Evolutionary conservation across 1,140 invertebrate genomes (phyloP), one percentile per base, ranked within the genome.

Genomic region (Papilio helenus): DNA sequence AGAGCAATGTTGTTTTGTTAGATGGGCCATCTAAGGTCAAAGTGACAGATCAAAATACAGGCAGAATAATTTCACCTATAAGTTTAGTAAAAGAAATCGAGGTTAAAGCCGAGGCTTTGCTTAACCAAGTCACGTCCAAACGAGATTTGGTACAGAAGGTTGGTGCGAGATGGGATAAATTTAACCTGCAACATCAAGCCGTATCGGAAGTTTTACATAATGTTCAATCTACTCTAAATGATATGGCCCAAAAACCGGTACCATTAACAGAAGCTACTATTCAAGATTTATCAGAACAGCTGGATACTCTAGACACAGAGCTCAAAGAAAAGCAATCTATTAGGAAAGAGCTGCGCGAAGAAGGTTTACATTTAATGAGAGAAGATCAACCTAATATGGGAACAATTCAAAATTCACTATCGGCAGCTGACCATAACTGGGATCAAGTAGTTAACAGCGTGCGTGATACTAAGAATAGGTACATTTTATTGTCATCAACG

Each of bases 351-450:
- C 82, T 95, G 14, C 86, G 95, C 85, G 95, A 96, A 84, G 96
- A 98, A 94, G 97, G 97, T 1, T 94, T 97, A 23, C 95, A 96
- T 74, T 90, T 98, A 51, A 97, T 98, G 95, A 96, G 97, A 84
- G 96, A 97, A 92, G 98, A 98, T 92, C 96, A 97, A 82, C 96
- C 96, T 39, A 97, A 97, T 83, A 96, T 97, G 89, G 96, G 96
- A 4, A 96, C 96, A 3, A 97, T 98, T 79, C 98, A 98, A 92
- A 97, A 97, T 79, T 96, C 96, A 51, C 87, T 98, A 0, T 95
- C 97, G 2, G 95, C 96, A 0, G 95, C 97, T 51, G 97, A 98
- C 83, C 96, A 96, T 42, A 97, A 97, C 79, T 98, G 97, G 96
- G 97, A 98, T 86, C 97, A 97, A 86, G 93, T 98, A 0, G 96